Conservation (phyloP, 2,888 invertebrate genomes). For the Graphium colonna region DNA sequence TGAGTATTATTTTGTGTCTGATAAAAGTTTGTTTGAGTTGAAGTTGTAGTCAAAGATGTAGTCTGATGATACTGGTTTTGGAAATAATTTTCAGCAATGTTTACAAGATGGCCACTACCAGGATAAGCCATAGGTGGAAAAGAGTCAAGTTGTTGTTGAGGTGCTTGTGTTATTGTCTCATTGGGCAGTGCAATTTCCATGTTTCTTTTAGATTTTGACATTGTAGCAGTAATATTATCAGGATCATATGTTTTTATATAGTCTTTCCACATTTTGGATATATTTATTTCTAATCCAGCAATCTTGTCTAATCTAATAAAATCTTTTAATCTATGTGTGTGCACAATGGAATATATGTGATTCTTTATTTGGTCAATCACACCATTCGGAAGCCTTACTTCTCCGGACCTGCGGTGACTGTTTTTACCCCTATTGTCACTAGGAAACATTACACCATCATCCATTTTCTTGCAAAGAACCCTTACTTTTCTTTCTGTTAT, state of each 20-base stretch:
- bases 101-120: slow-evolving; percentile 69
- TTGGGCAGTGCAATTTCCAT: slow-evolving; percentile 47
- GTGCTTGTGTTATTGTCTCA: slow-evolving; percentile 40
- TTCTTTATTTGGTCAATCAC: slow-evolving; percentile 76
- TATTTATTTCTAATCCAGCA: slow-evolving; percentile 78
- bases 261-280: slow-evolving; percentile 80
- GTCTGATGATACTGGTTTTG: slow-evolving; percentile 73
- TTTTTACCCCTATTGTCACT: slow-evolving; percentile 79
- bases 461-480: slow-evolving; percentile 79
- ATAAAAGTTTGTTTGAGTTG: slow-evolving; percentile 64
- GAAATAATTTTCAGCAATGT: slow-evolving; percentile 74
- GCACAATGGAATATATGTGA: slow-evolving; percentile 76
- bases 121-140: slow-evolving; percentile 63
- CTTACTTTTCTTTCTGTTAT: slow-evolving; percentile 79
- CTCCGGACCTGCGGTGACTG: slow-evolving; percentile 72
- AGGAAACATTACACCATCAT: slow-evolving; percentile 79
- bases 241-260: slow-evolving; percentile 78
- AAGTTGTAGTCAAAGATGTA: slow-evolving; percentile 50
- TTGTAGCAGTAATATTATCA: slow-evolving; percentile 69
- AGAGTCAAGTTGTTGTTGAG: slow-evolving; percentile 46
- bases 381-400: slow-evolving; percentile 70
- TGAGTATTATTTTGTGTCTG: slow-evolving; percentile 64
- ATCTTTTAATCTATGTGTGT: slow-evolving; percentile 73
- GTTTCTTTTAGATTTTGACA: slow-evolving; percentile 70
- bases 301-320: slow-evolving; percentile 77